Conservation (phyloP, 1,140 invertebrate species). For the Ostrea denselamellosa region DNA sequence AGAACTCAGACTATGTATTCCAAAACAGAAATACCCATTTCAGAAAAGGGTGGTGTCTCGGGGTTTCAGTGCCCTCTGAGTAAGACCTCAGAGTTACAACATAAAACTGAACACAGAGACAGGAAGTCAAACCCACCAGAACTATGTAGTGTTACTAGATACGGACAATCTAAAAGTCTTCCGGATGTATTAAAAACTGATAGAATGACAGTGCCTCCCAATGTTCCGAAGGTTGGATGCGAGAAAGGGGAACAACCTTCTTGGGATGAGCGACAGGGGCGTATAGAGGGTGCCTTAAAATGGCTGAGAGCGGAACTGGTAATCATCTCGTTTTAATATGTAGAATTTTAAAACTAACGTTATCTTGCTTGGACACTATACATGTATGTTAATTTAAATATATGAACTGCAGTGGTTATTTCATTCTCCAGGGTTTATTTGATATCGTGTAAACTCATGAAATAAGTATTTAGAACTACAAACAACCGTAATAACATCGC, state of each 20-base stretch:
- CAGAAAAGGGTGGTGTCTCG: constrained; percentile 17
- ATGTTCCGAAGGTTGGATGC: constrained; percentile 5
- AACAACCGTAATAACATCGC: no score
- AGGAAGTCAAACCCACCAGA: background rate
- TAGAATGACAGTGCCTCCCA: background rate
- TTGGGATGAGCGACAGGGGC: constrained; percentile 49
- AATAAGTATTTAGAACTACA: no score
- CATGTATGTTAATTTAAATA: no score
- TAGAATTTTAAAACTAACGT: no score
- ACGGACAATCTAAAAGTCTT: constrained; percentile 35
- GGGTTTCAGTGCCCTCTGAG: constrained; percentile 42
- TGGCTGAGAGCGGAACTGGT: constrained; percentile 58
- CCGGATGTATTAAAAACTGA: constrained; percentile 46
- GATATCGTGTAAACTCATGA: no score
- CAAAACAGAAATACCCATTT: constrained; percentile 14
- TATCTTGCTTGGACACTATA: no score
- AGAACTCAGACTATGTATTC: constrained; percentile 44
- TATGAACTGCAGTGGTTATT: no score
- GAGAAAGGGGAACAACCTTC: constrained; percentile 42
- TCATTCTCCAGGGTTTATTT: no score
- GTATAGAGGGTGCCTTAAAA: constrained; percentile 55
- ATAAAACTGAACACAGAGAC: background rate
- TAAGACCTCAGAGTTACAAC: constrained; percentile 39
- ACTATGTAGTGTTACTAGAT: background rate
- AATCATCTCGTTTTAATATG: background rate